Evolutionary conservation across 2,113 vertebrate species (phyloP).

Genomic region (human (Homo sapiens)): GRCh38 chr1:161530001-161530500

Average conservation of each 20-base stretch:
- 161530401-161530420: slow-evolving; percentile 82
- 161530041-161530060: neutral
- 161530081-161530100: neutral
- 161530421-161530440: rapidly evolving
- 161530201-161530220: neutral
- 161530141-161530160: too few relatives aligned
- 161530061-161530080: neutral
- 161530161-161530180: neutral
- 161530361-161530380: slow-evolving; percentile 76
- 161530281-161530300: rapidly evolving
- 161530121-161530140: neutral
- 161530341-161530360: neutral
- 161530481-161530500: rapidly evolving
- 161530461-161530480: rapidly evolving
- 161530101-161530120: neutral
- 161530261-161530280: rapidly evolving
- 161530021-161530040: too few relatives aligned
- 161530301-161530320: rapidly evolving
- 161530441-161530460: rapidly evolving
- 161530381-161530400: slow-evolving; percentile 79
- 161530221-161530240: neutral
- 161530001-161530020: neutral
- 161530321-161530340: rapidly evolving
- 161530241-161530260: too few relatives aligned
- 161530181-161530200: neutral